A percentile compares a stretch with the other conserved stretches of the same genome.
These are phyloP conservation scores for Oconnorella tubifera DNA, from an alignment of 2,888 invertebrate genomes.

Conservation along the genomic window DNA sequence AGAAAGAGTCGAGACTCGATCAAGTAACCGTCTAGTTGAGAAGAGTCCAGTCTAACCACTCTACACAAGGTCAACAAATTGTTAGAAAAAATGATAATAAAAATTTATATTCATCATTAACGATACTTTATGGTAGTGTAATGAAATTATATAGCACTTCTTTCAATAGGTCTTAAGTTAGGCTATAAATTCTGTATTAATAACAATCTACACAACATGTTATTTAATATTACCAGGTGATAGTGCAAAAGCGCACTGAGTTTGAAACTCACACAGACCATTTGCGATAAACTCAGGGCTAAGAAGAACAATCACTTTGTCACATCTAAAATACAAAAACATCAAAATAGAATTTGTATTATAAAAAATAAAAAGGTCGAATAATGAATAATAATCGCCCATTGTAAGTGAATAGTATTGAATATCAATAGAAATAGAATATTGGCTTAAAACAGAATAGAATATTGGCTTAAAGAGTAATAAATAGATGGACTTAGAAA, in stretches of 20 bases:
- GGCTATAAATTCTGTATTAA: too few relatives aligned
- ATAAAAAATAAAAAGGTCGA: too few relatives aligned
- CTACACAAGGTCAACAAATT: too few relatives aligned
- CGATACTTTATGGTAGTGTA: too few relatives aligned
- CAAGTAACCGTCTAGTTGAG: too few relatives aligned
- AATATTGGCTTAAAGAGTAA: not conserved
- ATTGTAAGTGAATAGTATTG: too few relatives aligned
- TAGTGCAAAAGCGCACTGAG: conserved; percentile 74
- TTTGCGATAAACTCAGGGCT: conserved; percentile 74
- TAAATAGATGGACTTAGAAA: not conserved
- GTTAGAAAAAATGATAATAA: not conserved
- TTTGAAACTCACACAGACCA: conserved; percentile 72
- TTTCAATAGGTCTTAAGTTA: too few relatives aligned
- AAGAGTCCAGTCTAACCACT: too few relatives aligned
- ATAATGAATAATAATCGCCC: too few relatives aligned
- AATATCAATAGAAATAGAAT: not conserved
- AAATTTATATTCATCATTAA: not conserved
- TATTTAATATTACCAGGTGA: conserved; percentile 62
- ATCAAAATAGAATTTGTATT: not conserved
- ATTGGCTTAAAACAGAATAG: not conserved
- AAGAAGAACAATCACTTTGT: conserved; percentile 72
- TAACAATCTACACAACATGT: not conserved
- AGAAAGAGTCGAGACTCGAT: too few relatives aligned
- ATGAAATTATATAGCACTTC: too few relatives aligned
- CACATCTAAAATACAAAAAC: conserved; percentile 62